Evolutionary conservation across 2,113 vertebrate genomes (phyloP), one percentile per base, ranked within the genome.

Genomic region (Silurus asotus): DNA sequence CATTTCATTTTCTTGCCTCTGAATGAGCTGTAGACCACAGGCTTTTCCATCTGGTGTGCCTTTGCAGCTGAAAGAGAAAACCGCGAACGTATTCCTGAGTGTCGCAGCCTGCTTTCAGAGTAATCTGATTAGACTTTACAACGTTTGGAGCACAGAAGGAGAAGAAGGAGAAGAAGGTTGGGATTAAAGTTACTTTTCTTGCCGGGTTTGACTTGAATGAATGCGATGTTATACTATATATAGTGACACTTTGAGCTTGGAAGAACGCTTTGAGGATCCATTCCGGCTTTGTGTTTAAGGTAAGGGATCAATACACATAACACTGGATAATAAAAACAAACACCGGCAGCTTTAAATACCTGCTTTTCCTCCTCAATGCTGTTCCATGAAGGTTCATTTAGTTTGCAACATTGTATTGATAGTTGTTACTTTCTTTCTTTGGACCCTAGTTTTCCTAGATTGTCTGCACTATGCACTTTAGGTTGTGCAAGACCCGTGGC

Each of bases 181-280:
- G 20, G 20, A n/a, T 67, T 67, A n/a, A 77, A 19, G 0, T n/a
- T 8, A 6, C 1, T 64, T 64, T 53, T 19, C 48, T 19, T 37
- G 15, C 45, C n/a, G 3, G n/a, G 45, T 58, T 45, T 65, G 74
- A 49, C 13, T 70, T 80, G 65, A 81, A 86, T 74, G 65, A 86
- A 81, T 17, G 56, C 56, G 9, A 70, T 56, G 62, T 70, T 62
- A 45, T 45, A n/a, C 5, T 10, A 37, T 15, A 2, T 28, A 11
- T 15, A 61, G 59, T 77, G 62, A 67, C 6, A 62, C 53, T 9
- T 7, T 13, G 55, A 59, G n/a, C 59, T 20, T 79, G 77, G 37
- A 81, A 53, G 48, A 61, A 28, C 37, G 37, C 25, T 67, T 23
- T 58, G 55, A 79, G 62, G 25, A 74, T 25, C 56, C 5, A 61